Conservation (phyloP, 2,113 vertebrate genomes). For the Tychaedon coryphoeus region DNA sequence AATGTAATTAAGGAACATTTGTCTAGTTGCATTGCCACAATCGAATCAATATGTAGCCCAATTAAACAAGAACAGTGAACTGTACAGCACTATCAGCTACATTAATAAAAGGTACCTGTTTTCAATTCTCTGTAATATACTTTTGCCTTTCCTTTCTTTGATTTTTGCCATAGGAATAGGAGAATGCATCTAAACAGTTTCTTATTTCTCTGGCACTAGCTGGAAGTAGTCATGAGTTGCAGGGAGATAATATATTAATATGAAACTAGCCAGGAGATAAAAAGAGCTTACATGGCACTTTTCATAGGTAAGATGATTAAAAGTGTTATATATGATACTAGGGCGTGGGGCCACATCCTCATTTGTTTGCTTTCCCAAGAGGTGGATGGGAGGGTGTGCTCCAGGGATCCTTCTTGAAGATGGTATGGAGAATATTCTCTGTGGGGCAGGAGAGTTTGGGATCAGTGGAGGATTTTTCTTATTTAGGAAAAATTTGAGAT, state of each 20-base stretch:
- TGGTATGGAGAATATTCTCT: neutral
- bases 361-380: neutral
- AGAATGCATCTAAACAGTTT: slow-evolving; percentile 42
- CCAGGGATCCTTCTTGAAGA: neutral
- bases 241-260: slow-evolving; percentile 54
- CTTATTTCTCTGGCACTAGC: neutral
- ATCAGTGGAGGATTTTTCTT: neutral
- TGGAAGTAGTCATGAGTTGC: slow-evolving; percentile 13
- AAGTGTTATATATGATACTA: neutral
- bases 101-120: slow-evolving; percentile 45
- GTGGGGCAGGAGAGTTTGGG: neutral
- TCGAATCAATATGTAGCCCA: slow-evolving; percentile 44
- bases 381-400: neutral
- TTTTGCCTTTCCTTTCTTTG: slow-evolving; percentile 1
- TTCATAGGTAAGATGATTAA: slow-evolving; percentile 37
- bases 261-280: slow-evolving; percentile 28
- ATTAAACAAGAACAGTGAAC: slow-evolving; percentile 52
- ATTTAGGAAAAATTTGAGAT: neutral
- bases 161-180: slow-evolving; percentile 21
- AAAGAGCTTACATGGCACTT: slow-evolving; percentile 39
- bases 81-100: slow-evolving; percentile 39
- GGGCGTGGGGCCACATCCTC: neutral
- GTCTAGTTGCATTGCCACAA: slow-evolving; percentile 55
- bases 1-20: slow-evolving; percentile 56
- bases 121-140: slow-evolving; percentile 15